phyloP scores from a whole-genome alignment of 2,797 vertebrate genomes.

The Pangasius sanitwongsei region DNA sequence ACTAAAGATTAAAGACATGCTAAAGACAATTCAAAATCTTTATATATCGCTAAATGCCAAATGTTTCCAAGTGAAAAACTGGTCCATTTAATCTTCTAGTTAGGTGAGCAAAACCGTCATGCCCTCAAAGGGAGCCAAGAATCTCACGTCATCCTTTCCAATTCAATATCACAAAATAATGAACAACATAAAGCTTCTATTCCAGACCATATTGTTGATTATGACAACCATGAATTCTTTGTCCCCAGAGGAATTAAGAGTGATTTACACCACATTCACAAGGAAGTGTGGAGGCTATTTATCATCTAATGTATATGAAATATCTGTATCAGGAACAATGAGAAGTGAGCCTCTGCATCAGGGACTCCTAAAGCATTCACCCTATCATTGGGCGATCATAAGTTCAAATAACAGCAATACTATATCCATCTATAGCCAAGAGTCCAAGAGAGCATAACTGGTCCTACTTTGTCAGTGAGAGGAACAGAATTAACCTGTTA shows the following conservation, averaged over 20 bases:
- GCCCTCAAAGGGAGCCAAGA: conserved; percentile 60
- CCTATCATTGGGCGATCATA: neutral
- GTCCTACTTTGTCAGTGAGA: neutral
- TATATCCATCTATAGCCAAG: neutral
- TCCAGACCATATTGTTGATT: conserved; percentile 65
- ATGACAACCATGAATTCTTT: conserved; percentile 44
- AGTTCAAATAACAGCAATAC: neutral
- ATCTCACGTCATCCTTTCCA: conserved; percentile 58
- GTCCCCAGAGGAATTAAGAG: conserved; percentile 50
- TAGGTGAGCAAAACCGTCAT: conserved; percentile 51
- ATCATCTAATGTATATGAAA: conserved; percentile 49
- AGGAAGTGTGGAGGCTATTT: conserved; percentile 46
- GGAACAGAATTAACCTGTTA: neutral
- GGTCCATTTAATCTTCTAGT: conserved; percentile 52
- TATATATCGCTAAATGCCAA: conserved; percentile 39
- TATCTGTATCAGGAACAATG: neutral
- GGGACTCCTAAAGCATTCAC: neutral
- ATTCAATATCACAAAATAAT: conserved; percentile 54
- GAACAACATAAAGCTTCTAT: conserved; percentile 55
- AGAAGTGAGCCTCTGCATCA: conserved; percentile 44
- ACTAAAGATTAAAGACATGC: neutral
- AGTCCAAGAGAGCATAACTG: neutral
- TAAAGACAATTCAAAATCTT: conserved; percentile 1
- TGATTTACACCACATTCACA: conserved; percentile 57
- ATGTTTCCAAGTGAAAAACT: conserved; percentile 39